Evolutionary conservation across 2,888 invertebrate genomes (phyloP).

Genomic region (Parnassius mnemosyne): DNA sequence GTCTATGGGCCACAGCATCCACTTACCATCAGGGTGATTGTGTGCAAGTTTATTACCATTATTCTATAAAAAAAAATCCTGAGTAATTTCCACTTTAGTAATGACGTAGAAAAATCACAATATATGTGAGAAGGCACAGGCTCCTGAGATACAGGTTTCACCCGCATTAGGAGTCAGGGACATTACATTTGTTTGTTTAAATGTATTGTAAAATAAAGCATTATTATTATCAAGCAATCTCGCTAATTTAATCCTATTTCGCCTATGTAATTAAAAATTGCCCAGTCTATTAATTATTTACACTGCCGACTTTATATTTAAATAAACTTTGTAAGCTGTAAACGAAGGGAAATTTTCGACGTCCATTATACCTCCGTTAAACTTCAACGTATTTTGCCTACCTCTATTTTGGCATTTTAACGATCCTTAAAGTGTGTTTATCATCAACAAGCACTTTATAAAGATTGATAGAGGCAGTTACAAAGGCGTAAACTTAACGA

Average conservation of each 20-base stretch:
- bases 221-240: not conserved
- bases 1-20: too few species aligned
- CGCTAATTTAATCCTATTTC: conserved; percentile 7
- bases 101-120: not conserved
- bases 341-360: conserved; percentile 7
- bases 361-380: not conserved
- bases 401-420: not conserved
- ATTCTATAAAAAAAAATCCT: too few species aligned
- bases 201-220: too few species aligned
- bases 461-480: not conserved
- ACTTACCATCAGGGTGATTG: too few species aligned
- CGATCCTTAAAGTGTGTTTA: not conserved
- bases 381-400: conserved; percentile 1
- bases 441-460: too few species aligned
- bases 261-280: conserved; percentile 6
- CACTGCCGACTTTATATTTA: conserved; percentile 13
- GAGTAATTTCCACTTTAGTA: too few species aligned
- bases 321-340: conserved; percentile 13
- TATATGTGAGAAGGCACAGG: too few species aligned
- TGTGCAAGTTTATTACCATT: too few species aligned
- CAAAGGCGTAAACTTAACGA: conserved; percentile 1
- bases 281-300: conserved; percentile 10
- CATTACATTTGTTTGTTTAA: too few species aligned
- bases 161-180: too few species aligned
- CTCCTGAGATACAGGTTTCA: too few species aligned